Evolutionary conservation across 2,888 invertebrate species (phyloP).

Genomic region (Parapristionchus giblindavisi): DNA sequence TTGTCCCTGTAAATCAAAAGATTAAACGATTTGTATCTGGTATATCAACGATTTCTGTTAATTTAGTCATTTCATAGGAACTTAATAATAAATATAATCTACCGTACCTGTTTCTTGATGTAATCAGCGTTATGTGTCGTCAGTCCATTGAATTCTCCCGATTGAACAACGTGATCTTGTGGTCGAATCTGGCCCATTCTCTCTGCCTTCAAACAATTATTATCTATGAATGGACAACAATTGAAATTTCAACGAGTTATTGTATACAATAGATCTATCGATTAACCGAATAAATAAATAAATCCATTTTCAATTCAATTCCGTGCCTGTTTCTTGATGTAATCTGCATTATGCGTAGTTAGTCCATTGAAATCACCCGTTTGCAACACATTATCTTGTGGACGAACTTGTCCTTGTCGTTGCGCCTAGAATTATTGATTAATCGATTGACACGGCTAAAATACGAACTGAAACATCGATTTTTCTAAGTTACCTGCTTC

Average conservation of each 20-base stretch:
- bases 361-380: slow-evolving; percentile 10
- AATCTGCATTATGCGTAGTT: slow-evolving; percentile 37
- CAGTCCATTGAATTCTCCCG: slow-evolving; percentile 23
- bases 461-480: background rate
- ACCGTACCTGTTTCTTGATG: slow-evolving; percentile 38
- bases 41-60: background rate
- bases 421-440: background rate
- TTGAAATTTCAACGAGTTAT: too few relatives aligned
- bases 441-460: background rate
- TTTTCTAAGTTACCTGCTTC: slow-evolving; percentile 32
- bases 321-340: background rate
- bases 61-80: too few relatives aligned
- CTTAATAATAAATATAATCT: too few relatives aligned
- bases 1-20: slow-evolving; percentile 40
- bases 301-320: too few relatives aligned
- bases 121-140: slow-evolving; percentile 44
- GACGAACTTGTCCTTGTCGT: background rate
- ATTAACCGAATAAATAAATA: too few relatives aligned
- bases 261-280: too few relatives aligned
- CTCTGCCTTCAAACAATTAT: background rate
- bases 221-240: background rate
- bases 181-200: background rate
- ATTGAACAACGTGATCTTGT: background rate
- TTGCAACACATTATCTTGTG: slow-evolving; percentile 4
- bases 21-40: too few relatives aligned